These are phyloP conservation scores for Myrmecobius fasciatus DNA, from an alignment of 2,113 vertebrate species.

Conservation along the genomic window DNA sequence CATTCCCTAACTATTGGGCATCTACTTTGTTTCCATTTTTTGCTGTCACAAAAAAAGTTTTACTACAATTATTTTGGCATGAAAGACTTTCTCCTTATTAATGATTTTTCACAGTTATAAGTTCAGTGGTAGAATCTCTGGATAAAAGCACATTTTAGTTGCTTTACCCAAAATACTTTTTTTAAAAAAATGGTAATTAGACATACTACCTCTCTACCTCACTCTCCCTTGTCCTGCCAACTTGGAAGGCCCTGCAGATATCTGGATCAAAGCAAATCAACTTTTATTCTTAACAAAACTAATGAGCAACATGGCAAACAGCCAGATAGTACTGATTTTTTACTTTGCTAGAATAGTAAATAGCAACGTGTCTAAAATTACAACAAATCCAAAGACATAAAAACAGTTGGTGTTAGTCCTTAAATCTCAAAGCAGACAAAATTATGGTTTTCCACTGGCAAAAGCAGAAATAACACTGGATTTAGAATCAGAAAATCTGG, in stretches of 20 bases:
- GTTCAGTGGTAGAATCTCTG: neutral
- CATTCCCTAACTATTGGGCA: neutral
- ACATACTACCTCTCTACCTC: neutral
- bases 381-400: neutral
- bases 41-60: neutral
- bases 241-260: neutral
- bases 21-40: neutral
- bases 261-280: constrained; percentile 7
- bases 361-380: constrained; percentile 1
- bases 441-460: neutral
- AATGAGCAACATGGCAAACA: constrained; percentile 29
- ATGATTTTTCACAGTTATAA: neutral
- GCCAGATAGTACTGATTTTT: constrained; percentile 29
- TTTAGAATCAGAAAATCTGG: neutral
- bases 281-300: constrained; percentile 29
- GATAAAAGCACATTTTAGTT: neutral
- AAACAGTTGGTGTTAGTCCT: neutral
- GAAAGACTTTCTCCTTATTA: neutral
- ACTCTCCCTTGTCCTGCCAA: neutral
- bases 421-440: neutral
- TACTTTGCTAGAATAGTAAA: constrained; percentile 50
- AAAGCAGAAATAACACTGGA: neutral
- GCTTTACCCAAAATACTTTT: neutral
- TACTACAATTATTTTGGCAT: neutral
- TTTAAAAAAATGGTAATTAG: neutral